phyloP scores from a whole-genome alignment of 2,113 vertebrate species.

The Microcebus tavaratra region DNA sequence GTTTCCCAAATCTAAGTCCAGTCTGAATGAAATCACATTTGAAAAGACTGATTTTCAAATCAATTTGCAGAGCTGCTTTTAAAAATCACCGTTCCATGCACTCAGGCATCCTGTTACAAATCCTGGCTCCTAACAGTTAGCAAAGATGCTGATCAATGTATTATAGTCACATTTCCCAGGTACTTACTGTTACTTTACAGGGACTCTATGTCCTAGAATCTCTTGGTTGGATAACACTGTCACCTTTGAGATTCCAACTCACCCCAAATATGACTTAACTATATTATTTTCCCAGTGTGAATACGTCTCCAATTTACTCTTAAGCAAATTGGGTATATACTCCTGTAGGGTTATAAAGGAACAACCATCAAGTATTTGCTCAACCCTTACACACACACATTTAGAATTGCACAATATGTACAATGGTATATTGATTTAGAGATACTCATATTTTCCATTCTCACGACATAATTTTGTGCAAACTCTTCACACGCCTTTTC shows the following conservation, averaged over 20 bases:
- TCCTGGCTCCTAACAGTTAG: background rate
- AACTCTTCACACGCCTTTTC: background rate
- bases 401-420: background rate
- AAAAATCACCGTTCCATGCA: background rate
- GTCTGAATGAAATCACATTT: too few species aligned
- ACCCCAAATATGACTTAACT: background rate
- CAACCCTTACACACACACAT: background rate
- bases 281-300: background rate
- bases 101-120: background rate
- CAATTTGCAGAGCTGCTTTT: background rate
- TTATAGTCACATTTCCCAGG: too few species aligned
- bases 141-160: background rate
- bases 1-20: background rate
- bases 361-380: too few species aligned
- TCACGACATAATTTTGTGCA: too few species aligned
- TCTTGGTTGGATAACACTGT: accelerated
- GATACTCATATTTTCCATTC: too few species aligned
- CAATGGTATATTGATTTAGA: background rate
- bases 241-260: background rate
- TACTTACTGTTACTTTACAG: too few species aligned
- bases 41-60: background rate
- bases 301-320: background rate
- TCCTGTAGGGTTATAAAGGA: too few species aligned
- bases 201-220: background rate
- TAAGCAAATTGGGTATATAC: too few species aligned